A percentile compares a stretch with the other conserved stretches of the same genome.
Evolutionary conservation across 2,888 invertebrate species (phyloP).

Genomic region (Pseudanteris insignis): DNA sequence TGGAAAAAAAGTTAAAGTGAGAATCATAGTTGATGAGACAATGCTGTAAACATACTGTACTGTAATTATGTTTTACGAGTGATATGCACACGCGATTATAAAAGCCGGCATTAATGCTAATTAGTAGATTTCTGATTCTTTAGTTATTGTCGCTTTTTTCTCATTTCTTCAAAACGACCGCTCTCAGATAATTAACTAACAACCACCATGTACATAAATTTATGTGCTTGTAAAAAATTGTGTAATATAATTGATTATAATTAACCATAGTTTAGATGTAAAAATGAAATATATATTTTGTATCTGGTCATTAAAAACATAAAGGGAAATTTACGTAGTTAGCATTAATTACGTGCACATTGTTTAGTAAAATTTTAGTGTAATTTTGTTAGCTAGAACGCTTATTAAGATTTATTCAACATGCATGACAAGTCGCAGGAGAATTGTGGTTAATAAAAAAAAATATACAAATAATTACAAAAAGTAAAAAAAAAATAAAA

Average conservation of each 20-base stretch:
- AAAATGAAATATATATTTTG: background rate
- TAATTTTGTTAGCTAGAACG: constrained; percentile 43
- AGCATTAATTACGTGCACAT: constrained; percentile 31
- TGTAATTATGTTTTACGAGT: constrained; percentile 53
- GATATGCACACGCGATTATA: constrained; percentile 48
- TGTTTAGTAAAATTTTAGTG: constrained; percentile 40
- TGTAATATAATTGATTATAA: constrained; percentile 17
- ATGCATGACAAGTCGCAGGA: constrained; percentile 27
- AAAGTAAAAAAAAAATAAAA: constrained; percentile 2
- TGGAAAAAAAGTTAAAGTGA: constrained; percentile 28
- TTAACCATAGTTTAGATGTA: constrained; percentile 5
- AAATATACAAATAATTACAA: constrained; percentile 5
- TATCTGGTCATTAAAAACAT: constrained; percentile 9
- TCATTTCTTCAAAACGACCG: too few relatives aligned
- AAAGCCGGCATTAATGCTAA: constrained; percentile 24
- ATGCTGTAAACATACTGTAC: constrained; percentile 55
- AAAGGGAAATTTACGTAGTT: constrained; percentile 12
- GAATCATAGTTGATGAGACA: constrained; percentile 52
- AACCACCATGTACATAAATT: too few relatives aligned
- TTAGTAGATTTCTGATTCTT: constrained; percentile 14
- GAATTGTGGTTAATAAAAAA: constrained; percentile 13
- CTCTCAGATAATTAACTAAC: too few relatives aligned
- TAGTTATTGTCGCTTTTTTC: constrained; percentile 1
- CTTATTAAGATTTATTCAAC: constrained; percentile 44
- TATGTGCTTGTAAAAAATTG: constrained; percentile 2